These are phyloP conservation scores for Huso huso DNA, from an alignment of 2,797 vertebrate species.

Conservation along the genomic window DNA sequence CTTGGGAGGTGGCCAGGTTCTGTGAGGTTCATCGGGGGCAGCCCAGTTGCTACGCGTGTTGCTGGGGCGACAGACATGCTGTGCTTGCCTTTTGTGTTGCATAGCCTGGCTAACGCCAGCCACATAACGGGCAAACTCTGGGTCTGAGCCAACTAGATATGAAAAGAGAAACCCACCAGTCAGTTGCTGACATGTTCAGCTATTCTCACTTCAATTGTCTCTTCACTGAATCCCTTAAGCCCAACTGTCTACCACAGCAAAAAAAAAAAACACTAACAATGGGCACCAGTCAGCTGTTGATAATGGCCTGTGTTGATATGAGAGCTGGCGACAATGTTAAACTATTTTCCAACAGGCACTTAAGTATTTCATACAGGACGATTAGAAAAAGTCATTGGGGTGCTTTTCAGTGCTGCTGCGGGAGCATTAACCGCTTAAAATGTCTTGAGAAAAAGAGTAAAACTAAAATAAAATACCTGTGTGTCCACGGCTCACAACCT, in stretches of 20 bases:
- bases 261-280: slow-evolving; percentile 47
- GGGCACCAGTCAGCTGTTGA: slow-evolving; percentile 32
- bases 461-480: no score
- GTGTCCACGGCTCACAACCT: no score
- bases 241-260: slow-evolving; percentile 45
- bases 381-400: no score
- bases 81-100: slow-evolving; percentile 93
- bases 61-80: slow-evolving; percentile 85
- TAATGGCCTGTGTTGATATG: slow-evolving; percentile 30
- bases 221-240: slow-evolving; percentile 37
- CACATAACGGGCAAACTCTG: slow-evolving; percentile 94
- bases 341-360: no score
- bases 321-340: slow-evolving; percentile 17
- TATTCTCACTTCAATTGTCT: slow-evolving; percentile 23
- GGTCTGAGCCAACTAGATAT: slow-evolving; percentile 86
- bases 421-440: no score
- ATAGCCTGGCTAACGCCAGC: slow-evolving; percentile 97
- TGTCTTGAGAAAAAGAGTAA: no score
- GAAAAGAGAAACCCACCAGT: slow-evolving; percentile 12
- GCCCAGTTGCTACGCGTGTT: slow-evolving; percentile 84
- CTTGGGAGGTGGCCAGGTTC: slow-evolving; percentile 91
- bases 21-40: slow-evolving; percentile 82
- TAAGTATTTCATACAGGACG: neutral
- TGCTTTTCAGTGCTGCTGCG: no score
- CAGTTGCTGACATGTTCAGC: slow-evolving; percentile 25